Base-by-base conservation (phyloP, 2,888 invertebrate species). In the Mylabris sibirica region DNA sequence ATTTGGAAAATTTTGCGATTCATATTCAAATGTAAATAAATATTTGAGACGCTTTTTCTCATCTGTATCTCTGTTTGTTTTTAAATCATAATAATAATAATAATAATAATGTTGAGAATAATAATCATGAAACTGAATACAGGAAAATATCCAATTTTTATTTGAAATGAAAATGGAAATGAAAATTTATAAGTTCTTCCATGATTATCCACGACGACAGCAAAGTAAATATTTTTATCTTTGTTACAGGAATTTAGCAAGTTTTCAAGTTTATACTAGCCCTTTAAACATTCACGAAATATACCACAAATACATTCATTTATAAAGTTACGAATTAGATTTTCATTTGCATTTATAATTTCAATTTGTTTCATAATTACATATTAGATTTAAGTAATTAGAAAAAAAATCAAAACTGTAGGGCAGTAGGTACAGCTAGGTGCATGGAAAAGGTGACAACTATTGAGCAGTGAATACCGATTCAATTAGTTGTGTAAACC, bases 301-400 rank as follows among this genome's bases (percentile, higher is more conserved):
- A 57, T 57, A 57, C 24, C 14, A 24, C 53, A 57, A 22, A 57
- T 57, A 57, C 20, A 57, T 24, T 57, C n/a, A 11, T 57, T 24
- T 57, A 57, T 22, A 38, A 61, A 34, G 8, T 22, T 41, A 20
- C 4, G 22, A 44, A 41, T n/a, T 60, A 20, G 60, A 38, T 62
- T 14, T n/a, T 62, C 11, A 41, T 62, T 62, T 49, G 3, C 30
- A 30, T 30, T 30, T 3, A 30, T 30, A 30, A 30, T 30, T 30
- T 30, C 8, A 30, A 30, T 30, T 30, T 30, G 30, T 30, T 30
- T 30, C 30, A 30, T 30, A 30, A 30, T 30, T 30, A n/a, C n/a
- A n/a, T n/a, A 30, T 30, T 30, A 8, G 8, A 30, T 30, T 30
- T 30, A 30, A 30, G 4, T 30, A 30, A 8, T n/a, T n/a, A 30